Percentiles rank a stretch among this genome's conserved stretches.
Evolutionary conservation across 1,140 invertebrate genomes (phyloP).

Genomic region (Stenopsyche tienmushanensis): DNA sequence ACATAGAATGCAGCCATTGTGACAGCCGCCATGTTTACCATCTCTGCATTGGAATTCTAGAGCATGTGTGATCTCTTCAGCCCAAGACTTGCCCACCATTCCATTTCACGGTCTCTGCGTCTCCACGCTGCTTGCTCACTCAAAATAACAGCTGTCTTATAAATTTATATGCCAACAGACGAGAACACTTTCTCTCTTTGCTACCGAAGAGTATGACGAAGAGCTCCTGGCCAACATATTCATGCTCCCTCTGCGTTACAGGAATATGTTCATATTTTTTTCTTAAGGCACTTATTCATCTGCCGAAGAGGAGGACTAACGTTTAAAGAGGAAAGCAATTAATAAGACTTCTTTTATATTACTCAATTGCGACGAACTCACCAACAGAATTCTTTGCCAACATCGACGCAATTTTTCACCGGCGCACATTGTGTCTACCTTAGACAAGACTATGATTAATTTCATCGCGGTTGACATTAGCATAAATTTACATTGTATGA

Average conservation of each 20-base stretch:
- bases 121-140: slow-evolving; percentile 35
- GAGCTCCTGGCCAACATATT: slow-evolving; percentile 7
- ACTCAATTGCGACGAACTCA: too few species aligned
- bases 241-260: not conserved
- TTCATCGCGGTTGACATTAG: too few species aligned
- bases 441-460: too few species aligned
- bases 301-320: too few species aligned
- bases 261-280: too few species aligned
- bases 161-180: slow-evolving; percentile 39
- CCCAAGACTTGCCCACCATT: slow-evolving; percentile 24
- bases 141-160: slow-evolving; percentile 39
- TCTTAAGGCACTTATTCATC: too few species aligned
- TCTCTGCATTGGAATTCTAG: slow-evolving; percentile 10
- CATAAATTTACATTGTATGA: too few species aligned
- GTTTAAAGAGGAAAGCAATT: not conserved
- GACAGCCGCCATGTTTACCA: not conserved
- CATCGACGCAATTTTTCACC: too few species aligned
- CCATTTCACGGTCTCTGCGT: slow-evolving; percentile 39
- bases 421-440: too few species aligned
- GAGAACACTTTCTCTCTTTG: slow-evolving; percentile 31
- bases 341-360: not conserved
- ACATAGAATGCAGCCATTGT: not conserved
- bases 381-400: too few species aligned
- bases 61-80: not conserved
- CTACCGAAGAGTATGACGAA: slow-evolving; percentile 23